Evolutionary conservation across 2,888 invertebrate species (phyloP).

Genomic region (Ophion ventricosus): DNA sequence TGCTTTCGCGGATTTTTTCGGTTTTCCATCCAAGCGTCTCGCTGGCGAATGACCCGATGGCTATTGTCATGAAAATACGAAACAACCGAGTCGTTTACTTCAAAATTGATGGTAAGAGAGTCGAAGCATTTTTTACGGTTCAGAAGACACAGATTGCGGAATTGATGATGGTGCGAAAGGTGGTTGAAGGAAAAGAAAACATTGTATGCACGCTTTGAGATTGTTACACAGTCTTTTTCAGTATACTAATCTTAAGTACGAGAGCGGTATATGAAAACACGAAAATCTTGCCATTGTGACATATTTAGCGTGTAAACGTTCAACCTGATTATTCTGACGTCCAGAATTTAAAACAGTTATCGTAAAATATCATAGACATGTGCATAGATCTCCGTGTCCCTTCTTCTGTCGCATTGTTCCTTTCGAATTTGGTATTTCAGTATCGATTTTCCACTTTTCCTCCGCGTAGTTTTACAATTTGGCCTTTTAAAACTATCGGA

Average conservation of each 20-base stretch:
- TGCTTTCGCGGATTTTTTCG: neutral
- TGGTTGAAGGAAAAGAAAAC: neutral
- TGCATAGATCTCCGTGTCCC: too few relatives aligned
- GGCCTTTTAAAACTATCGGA: too few relatives aligned
- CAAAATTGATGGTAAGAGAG: constrained; percentile 69
- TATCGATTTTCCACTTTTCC: neutral
- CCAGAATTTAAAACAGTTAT: neutral
- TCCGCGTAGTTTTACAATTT: neutral
- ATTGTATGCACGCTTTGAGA: neutral
- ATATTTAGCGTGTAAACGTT: neutral
- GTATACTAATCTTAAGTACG: neutral
- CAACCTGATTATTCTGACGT: neutral
- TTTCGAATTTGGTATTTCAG: neutral
- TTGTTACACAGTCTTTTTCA: neutral
- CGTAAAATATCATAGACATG: neutral
- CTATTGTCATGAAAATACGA: constrained; percentile 75
- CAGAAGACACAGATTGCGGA: too few relatives aligned
- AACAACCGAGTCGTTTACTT: constrained; percentile 72
- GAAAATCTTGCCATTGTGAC: neutral
- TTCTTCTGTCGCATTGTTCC: too few relatives aligned
- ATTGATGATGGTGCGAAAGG: neutral
- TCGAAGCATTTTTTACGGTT: neutral
- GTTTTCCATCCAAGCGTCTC: constrained; percentile 34
- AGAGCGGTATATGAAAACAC: neutral
- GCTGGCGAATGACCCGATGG: constrained; percentile 66